Conservation (phyloP, 2,888 invertebrate genomes). For the Orthonychiurus folsomi region DNA sequence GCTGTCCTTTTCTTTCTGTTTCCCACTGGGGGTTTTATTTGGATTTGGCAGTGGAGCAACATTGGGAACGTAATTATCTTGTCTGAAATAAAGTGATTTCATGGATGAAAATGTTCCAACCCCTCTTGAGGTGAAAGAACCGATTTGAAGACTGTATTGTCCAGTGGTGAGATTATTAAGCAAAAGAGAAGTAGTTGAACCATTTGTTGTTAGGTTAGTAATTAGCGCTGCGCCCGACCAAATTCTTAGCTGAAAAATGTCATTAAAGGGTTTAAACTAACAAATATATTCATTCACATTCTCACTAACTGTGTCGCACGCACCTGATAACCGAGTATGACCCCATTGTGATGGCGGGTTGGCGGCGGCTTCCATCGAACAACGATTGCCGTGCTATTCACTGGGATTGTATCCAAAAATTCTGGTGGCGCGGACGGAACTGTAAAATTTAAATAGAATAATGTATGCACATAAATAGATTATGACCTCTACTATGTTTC, state of each 20-base stretch:
- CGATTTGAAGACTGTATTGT: slow-evolving; percentile 73
- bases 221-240: slow-evolving; percentile 40
- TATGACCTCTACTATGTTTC: neutral
- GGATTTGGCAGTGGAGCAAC: too few relatives aligned
- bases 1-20: neutral
- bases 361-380: slow-evolving; percentile 80
- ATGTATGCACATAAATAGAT: slow-evolving; percentile 1
- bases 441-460: slow-evolving; percentile 44
- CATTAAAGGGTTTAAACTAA: too few relatives aligned
- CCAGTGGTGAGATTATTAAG: slow-evolving; percentile 73
- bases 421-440: slow-evolving; percentile 75
- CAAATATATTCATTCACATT: too few relatives aligned
- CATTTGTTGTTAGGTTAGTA: slow-evolving; percentile 60
- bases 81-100: slow-evolving; percentile 51
- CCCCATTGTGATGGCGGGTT: slow-evolving; percentile 64
- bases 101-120: slow-evolving; percentile 70
- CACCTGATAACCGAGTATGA: slow-evolving; percentile 72
- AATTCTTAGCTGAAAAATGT: slow-evolving; percentile 45
- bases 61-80: slow-evolving; percentile 6
- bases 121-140: slow-evolving; percentile 73
- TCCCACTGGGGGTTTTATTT: neutral
- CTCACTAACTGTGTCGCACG: too few relatives aligned
- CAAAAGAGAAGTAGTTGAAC: slow-evolving; percentile 60
- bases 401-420: slow-evolving; percentile 69
- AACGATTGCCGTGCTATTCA: slow-evolving; percentile 70